Evolutionary conservation across 1,140 invertebrate genomes (phyloP).

Genomic region (Anoplophora glabripennis): DNA sequence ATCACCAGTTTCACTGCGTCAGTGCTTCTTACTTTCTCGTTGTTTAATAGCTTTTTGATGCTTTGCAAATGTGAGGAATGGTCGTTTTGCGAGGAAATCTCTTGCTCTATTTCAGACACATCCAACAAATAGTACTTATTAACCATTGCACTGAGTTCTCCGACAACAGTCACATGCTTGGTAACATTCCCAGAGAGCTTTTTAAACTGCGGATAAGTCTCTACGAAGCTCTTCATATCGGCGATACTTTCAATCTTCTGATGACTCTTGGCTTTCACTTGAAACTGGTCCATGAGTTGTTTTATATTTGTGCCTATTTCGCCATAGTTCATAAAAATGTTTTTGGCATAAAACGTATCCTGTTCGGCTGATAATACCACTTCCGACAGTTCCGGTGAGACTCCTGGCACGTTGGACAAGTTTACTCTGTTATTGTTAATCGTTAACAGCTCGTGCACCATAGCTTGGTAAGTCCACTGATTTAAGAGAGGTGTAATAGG

Average conservation of each 20-base stretch:
- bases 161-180: conserved; percentile 95
- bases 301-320: conserved; percentile 98
- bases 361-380: conserved; percentile 92
- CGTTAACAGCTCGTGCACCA: conserved; percentile 96
- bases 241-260: conserved; percentile 97
- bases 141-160: conserved; percentile 87
- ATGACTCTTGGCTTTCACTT: conserved; percentile 90
- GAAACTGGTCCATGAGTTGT: conserved; percentile 96
- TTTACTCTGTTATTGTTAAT: conserved; percentile 96
- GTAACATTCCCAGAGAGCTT: conserved; percentile 98
- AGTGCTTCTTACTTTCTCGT: conserved; percentile 62
- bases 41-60: conserved; percentile 43
- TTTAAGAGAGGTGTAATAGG: conserved; percentile 95
- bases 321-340: conserved; percentile 95
- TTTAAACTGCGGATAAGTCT: conserved; percentile 98
- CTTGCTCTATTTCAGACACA: conserved; percentile 96
- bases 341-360: conserved; percentile 97
- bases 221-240: conserved; percentile 99
- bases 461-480: conserved; percentile 99
- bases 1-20: conserved; percentile 88
- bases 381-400: conserved; percentile 88
- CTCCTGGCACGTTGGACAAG: conserved; percentile 75
- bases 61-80: conserved; percentile 71
- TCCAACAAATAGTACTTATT: conserved; percentile 77
- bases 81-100: conserved; percentile 89